Conservation (phyloP, 2,797 vertebrate genomes). For the Sebastes melanostomus region DNA sequence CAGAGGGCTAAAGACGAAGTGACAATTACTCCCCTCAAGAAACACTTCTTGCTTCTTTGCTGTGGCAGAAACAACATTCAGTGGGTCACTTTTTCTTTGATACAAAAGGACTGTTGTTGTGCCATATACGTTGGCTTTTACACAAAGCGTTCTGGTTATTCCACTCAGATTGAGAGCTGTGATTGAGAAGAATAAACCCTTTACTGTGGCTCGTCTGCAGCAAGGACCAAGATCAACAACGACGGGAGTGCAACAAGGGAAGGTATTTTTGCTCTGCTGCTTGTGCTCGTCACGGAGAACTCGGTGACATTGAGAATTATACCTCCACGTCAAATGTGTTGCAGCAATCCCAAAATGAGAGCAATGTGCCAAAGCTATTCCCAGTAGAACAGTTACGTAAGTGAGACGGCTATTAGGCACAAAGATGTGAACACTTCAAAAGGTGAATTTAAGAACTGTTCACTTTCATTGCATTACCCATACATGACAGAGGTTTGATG, state of each 20-base stretch:
- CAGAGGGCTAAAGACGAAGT: slow-evolving; percentile 72
- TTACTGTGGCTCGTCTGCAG: slow-evolving; percentile 45
- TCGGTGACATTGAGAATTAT: slow-evolving; percentile 60
- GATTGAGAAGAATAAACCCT: slow-evolving; percentile 55
- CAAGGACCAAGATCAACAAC: slow-evolving; percentile 55
- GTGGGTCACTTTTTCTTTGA: slow-evolving; percentile 32
- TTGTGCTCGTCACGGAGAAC: slow-evolving; percentile 38
- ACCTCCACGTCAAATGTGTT: slow-evolving; percentile 63
- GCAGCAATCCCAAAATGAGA: slow-evolving; percentile 66
- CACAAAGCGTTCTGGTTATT: slow-evolving; percentile 38
- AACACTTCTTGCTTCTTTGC: slow-evolving; percentile 48
- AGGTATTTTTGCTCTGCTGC: slow-evolving; percentile 42
- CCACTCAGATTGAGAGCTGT: slow-evolving; percentile 32
- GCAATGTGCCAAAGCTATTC: slow-evolving; percentile 52
- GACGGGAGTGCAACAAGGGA: slow-evolving; percentile 35
- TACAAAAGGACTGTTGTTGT: slow-evolving; percentile 8
- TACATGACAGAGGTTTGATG: slow-evolving; percentile 40
- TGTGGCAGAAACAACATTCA: slow-evolving; percentile 33
- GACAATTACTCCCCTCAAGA: slow-evolving; percentile 69
- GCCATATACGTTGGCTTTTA: slow-evolving; percentile 34
- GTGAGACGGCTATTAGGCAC: slow-evolving; percentile 37
- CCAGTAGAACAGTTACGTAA: slow-evolving; percentile 54
- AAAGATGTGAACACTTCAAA: slow-evolving; percentile 47
- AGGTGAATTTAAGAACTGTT: slow-evolving; percentile 46
- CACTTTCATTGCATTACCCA: slow-evolving; percentile 29